These are phyloP conservation scores for Dryas iulia DNA, from an alignment of 1,140 invertebrate genomes.

Conservation along the genomic window DNA sequence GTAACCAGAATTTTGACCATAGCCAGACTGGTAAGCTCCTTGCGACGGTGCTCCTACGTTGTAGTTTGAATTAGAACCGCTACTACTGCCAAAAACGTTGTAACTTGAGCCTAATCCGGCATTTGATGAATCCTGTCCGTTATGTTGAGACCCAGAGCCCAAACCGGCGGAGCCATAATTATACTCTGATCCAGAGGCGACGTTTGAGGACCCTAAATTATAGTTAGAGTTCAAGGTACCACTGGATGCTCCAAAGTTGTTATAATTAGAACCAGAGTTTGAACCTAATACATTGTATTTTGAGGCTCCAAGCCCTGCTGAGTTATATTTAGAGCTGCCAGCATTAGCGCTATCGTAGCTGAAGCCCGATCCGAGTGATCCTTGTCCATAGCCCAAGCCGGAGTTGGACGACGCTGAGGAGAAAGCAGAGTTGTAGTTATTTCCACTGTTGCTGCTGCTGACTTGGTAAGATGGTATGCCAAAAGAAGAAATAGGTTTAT, in stretches of 20 bases:
- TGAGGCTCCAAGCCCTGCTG: slow-evolving; percentile 7
- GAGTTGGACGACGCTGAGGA: slow-evolving; percentile 17
- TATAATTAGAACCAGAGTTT: slow-evolving; percentile 20
- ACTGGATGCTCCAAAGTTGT: slow-evolving; percentile 13
- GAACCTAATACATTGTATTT: slow-evolving; percentile 18
- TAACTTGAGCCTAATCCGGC: slow-evolving; percentile 17
- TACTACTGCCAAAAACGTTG: background rate
- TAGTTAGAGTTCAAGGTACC: slow-evolving; percentile 21
- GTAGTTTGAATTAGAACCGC: slow-evolving; percentile 16
- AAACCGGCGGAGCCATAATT: background rate
- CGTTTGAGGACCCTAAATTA: slow-evolving; percentile 10
- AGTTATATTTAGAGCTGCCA: background rate
- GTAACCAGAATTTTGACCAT: slow-evolving; percentile 28
- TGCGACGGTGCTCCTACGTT: slow-evolving; percentile 4
- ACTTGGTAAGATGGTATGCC: slow-evolving; percentile 51
- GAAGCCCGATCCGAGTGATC: background rate
- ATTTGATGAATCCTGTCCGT: background rate
- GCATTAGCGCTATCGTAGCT: background rate
- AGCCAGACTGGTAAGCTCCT: slow-evolving; percentile 20
- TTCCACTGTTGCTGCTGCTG: slow-evolving; percentile 22
- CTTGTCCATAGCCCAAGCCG: slow-evolving; percentile 2
- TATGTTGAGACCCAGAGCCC: slow-evolving; percentile 14
- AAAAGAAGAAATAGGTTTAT: slow-evolving; percentile 52
- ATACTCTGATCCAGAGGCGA: slow-evolving; percentile 8
- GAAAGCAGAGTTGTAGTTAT: slow-evolving; percentile 30